These are phyloP conservation scores for Linnaemya tessellans DNA, from an alignment of 2,888 invertebrate species.

Conservation along the genomic window DNA sequence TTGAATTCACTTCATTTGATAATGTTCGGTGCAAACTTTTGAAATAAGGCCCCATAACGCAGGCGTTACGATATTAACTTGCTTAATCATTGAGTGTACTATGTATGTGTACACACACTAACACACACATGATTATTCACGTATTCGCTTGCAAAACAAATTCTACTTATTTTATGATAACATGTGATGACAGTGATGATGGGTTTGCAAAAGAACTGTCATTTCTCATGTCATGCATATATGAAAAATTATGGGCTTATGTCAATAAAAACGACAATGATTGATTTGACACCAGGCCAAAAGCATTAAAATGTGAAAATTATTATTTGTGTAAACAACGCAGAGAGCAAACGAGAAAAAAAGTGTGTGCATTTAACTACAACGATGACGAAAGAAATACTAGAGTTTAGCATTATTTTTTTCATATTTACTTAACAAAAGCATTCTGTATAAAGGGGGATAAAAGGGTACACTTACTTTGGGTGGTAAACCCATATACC, in stretches of 20 bases:
- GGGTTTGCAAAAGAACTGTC: conserved; percentile 81
- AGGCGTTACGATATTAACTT: neutral
- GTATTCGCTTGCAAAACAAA: conserved; percentile 52
- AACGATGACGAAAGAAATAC: conserved; percentile 1
- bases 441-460: neutral
- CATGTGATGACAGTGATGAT: conserved; percentile 75
- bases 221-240: conserved; percentile 79
- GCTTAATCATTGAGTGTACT: no score
- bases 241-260: conserved; percentile 82
- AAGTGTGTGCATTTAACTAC: neutral
- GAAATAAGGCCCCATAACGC: neutral
- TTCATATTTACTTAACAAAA: conserved; percentile 34
- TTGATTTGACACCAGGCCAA: conserved; percentile 81
- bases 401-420: conserved; percentile 27
- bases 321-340: conserved; percentile 71
- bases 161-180: conserved; percentile 66
- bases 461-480: conserved; percentile 34
- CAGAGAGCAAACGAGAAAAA: conserved; percentile 33
- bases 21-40: neutral
- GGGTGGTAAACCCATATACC: conserved; percentile 6
- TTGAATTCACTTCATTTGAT: no score
- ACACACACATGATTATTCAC: conserved; percentile 6
- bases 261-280: conserved; percentile 81
- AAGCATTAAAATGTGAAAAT: conserved; percentile 72
- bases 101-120: neutral